Evolutionary conservation across 2,888 invertebrate species (phyloP).

Genomic region (Ischnus inquisitorius): DNA sequence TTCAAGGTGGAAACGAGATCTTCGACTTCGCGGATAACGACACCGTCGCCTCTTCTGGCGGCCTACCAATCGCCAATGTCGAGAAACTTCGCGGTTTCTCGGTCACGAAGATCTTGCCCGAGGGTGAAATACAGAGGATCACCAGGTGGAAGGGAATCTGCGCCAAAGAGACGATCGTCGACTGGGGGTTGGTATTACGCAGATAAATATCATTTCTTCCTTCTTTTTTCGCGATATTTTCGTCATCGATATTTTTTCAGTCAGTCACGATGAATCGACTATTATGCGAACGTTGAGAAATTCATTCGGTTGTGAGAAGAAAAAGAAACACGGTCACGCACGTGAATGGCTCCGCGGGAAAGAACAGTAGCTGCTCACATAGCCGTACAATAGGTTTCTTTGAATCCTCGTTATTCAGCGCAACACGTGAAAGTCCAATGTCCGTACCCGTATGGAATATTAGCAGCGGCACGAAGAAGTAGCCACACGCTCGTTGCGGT

Average conservation of each 20-base stretch:
- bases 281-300: not conserved
- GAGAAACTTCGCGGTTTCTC: conserved; percentile 87
- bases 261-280: not conserved
- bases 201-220: not conserved
- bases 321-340: not conserved
- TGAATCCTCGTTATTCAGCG: conserved; percentile 45
- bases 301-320: not conserved
- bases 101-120: conserved; percentile 88
- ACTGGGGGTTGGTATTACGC: conserved; percentile 80
- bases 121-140: conserved; percentile 89
- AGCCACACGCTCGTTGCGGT: conserved; percentile 1
- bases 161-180: conserved; percentile 80
- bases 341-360: not conserved
- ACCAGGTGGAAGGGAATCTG: conserved; percentile 80
- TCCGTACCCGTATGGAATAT: conserved; percentile 44
- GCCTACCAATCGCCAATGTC: conserved; percentile 4
- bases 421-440: conserved; percentile 40
- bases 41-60: not conserved
- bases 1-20: conserved; percentile 70
- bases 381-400: conserved; percentile 56
- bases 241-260: not conserved
- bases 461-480: conserved; percentile 14
- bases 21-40: conserved; percentile 40
- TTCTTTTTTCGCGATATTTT: not conserved
- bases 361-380: conserved; percentile 45